Evolutionary conservation across 2,797 vertebrate species (phyloP).

Genomic region (Chloroceryle inda): DNA sequence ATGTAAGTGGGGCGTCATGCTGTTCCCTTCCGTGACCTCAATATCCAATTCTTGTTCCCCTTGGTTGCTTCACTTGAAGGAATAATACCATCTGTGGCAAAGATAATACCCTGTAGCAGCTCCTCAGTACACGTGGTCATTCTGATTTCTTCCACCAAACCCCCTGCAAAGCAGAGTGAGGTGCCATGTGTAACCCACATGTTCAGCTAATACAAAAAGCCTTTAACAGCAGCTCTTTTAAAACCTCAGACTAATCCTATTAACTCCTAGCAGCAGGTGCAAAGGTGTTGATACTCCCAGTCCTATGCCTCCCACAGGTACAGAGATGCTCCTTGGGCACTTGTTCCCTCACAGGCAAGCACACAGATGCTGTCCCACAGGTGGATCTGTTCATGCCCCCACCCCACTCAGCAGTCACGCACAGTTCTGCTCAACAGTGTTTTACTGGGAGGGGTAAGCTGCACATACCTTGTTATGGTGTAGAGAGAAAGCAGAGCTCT

Average conservation of each 20-base stretch:
- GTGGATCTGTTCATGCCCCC: neutral
- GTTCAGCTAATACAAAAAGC: conserved; percentile 29
- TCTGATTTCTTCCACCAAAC: conserved; percentile 14
- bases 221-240: conserved; percentile 20
- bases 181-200: neutral
- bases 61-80: conserved; percentile 38
- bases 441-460: conserved; percentile 7
- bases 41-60: conserved; percentile 55
- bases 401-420: neutral
- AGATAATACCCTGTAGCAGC: conserved; percentile 46
- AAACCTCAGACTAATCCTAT: conserved; percentile 54
- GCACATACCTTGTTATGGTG: neutral
- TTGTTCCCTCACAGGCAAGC: neutral
- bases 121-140: neutral
- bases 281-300: neutral
- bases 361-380: neutral
- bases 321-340: neutral
- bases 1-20: conserved; percentile 43
- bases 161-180: neutral
- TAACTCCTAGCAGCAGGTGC: conserved; percentile 23
- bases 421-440: neutral
- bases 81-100: conserved; percentile 46
- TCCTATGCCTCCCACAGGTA: neutral
- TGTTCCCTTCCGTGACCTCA: conserved; percentile 61
- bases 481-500: neutral